These are phyloP conservation scores for Parus major DNA, from an alignment of 2,113 vertebrate species.

Conservation along the genomic window DNA sequence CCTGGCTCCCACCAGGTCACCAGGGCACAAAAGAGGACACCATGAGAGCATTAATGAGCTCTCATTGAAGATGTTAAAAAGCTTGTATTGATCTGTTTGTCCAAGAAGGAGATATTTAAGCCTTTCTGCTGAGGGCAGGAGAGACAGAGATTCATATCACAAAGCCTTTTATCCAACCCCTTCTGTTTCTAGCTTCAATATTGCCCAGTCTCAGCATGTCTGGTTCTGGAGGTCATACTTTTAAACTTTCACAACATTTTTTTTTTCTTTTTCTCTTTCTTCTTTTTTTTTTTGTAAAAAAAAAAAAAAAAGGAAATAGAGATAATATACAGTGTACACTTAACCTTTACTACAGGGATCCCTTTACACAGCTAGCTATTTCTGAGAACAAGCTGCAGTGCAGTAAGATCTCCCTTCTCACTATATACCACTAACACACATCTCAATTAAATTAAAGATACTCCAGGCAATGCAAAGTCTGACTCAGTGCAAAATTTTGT, in stretches of 20 bases:
- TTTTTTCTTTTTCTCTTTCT: neutral
- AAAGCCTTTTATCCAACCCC: constrained; percentile 89
- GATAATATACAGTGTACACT: constrained; percentile 43
- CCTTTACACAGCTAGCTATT: constrained; percentile 32
- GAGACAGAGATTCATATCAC: constrained; percentile 89
- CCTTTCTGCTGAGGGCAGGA: constrained; percentile 87
- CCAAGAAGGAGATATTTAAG: constrained; percentile 96
- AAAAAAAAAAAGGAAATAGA: neutral
- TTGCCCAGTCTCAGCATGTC: constrained; percentile 82
- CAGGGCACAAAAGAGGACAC: constrained; percentile 85
- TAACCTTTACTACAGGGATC: constrained; percentile 62
- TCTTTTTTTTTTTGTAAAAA: neutral
- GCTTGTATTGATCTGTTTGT: constrained; percentile 97
- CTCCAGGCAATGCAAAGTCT: neutral
- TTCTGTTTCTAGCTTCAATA: constrained; percentile 82
- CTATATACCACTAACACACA: neutral
- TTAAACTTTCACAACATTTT: constrained; percentile 58
- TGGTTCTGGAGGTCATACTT: constrained; percentile 84
- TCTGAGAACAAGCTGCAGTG: constrained; percentile 28
- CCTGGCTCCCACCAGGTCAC: constrained; percentile 85
- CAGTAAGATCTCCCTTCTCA: constrained; percentile 21
- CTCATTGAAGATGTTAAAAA: constrained; percentile 95
- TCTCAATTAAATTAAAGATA: constrained; percentile 27
- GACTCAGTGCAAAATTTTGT: neutral
- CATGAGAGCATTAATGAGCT: constrained; percentile 89